Base-by-base conservation (phyloP, 2,888 invertebrate genomes). In the Lumbricus terrestris region DNA sequence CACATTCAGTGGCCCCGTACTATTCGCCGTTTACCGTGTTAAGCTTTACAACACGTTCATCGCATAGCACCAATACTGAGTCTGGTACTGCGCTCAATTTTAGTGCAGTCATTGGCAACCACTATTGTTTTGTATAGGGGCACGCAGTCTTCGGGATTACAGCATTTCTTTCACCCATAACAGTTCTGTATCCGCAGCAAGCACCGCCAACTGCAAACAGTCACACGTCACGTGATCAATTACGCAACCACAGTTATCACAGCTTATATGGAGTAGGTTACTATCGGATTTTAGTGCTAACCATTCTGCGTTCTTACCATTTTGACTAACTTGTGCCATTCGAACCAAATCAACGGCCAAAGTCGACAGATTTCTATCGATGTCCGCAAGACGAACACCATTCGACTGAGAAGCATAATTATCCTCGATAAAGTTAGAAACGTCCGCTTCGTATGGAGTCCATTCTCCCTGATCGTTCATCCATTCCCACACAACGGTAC, bases 391-490 rank as follows among this genome's bases (percentile, higher is more conserved):
- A 85, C 85, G 85, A 85, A 85, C 85, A 37, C 1, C 0, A 37
- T 37, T 37, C 85, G 35, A 37, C 20, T 34, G 37, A 34, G 85
- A 33, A 6, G 85, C 34, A 33, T 85, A 85, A 35, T 37, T 35
- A 37, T 85, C 85, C 23, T 85, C 85, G 85, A 85, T 85, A 37
- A 35, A 85, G 85, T 85, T 85, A 33, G 85, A 85, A 35, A 85
- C 85, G 20, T 85, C 35, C 5, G 85, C 35, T 35, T 85, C 85
- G 15, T 85, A 85, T 16, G 37, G 85, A 6, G 5, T 35, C 85
- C 85, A 85, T 5, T 85, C 85, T 23, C 85, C 85, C 35, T 85
- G n/a, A 37, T 85, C 85, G 85, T 85, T 85, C 1, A 35, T 85
- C 85, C 85, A 85, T 37, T 85, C 35, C 85, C 85, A 85, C 8